Conservation (phyloP, 2,113 vertebrate species). For the Nothocercus nigrocapillus region DNA sequence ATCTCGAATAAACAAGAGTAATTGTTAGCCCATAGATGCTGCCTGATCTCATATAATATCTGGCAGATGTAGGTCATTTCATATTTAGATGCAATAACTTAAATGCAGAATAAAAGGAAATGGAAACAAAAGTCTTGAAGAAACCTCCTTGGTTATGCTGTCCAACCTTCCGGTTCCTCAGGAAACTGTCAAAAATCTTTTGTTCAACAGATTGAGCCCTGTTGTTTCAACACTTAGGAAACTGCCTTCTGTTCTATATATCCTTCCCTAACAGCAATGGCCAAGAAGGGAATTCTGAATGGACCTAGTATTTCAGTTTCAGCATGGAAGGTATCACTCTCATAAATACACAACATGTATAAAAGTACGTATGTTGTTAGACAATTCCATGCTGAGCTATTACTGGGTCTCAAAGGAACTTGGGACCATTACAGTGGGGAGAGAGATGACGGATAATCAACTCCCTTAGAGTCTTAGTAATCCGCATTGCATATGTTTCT, state of each 20-base stretch:
- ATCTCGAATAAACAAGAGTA: not conserved
- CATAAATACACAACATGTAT: too few relatives aligned
- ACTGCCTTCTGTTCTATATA: not conserved
- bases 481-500: not conserved
- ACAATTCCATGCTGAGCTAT: not conserved
- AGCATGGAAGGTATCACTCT: not conserved
- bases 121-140: not conserved
- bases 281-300: not conserved
- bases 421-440: not conserved
- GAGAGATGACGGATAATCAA: not conserved
- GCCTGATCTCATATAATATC: fast-evolving
- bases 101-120: not conserved
- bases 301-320: not conserved
- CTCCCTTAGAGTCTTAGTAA: not conserved
- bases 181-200: not conserved
- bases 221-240: not conserved
- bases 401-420: not conserved
- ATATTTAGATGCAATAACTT: not conserved
- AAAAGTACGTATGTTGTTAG: not conserved
- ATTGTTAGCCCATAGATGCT: not conserved
- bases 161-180: not conserved
- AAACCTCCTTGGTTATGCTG: not conserved
- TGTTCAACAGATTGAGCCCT: not conserved
- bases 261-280: not conserved
- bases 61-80: not conserved